phyloP scores from a whole-genome alignment of 2,888 invertebrate species.

The Agrochola circellaris region DNA sequence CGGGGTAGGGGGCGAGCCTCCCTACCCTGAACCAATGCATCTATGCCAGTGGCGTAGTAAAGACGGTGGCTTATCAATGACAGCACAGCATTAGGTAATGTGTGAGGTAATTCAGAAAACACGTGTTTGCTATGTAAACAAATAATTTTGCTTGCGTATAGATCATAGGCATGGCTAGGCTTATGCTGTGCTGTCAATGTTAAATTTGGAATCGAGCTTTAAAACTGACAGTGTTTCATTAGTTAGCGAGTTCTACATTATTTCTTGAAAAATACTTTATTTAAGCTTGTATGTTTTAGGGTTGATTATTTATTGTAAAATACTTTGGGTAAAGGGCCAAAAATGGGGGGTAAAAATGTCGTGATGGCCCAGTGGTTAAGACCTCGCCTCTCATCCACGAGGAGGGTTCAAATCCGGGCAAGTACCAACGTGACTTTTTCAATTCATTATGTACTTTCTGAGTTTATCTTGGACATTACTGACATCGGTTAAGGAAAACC shows the following conservation, averaged over 20 bases:
- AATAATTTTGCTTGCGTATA: background rate
- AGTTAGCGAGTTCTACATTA: background rate
- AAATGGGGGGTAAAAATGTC: no score
- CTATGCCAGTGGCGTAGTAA: background rate
- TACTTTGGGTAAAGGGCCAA: background rate
- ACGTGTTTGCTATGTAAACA: background rate
- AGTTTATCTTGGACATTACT: no score
- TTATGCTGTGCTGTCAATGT: background rate
- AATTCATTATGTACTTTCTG: no score
- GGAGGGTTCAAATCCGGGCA: no score
- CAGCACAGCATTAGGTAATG: background rate
- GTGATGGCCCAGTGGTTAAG: no score
- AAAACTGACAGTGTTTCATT: background rate
- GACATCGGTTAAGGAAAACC: no score
- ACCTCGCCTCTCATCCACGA: no score
- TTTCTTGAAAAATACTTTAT: background rate
- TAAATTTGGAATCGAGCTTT: background rate
- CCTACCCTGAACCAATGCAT: slow-evolving; percentile 38
- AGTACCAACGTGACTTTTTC: no score
- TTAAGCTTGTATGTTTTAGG: background rate
- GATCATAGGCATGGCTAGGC: background rate
- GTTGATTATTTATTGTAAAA: background rate
- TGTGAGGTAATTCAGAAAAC: background rate
- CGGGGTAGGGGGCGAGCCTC: slow-evolving; percentile 20
- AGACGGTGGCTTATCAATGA: background rate